Evolutionary conservation across 2,797 vertebrate genomes (phyloP), one percentile per base, ranked within the genome.

Genomic region (Anguilla megastoma): DNA sequence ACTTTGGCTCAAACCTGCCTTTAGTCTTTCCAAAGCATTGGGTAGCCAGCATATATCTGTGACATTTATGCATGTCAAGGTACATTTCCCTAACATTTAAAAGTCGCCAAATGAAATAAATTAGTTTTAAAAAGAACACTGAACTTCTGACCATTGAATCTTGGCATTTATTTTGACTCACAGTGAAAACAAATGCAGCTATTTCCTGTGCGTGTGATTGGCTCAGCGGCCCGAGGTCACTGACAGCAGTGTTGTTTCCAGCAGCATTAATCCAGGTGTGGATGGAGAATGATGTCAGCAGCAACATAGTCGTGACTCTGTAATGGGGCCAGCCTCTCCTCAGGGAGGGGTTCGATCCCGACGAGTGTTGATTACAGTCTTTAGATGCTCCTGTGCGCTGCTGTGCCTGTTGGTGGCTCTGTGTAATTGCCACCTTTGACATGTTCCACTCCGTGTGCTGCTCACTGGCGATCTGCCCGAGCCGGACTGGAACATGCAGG

Each of bases 381-480:
- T 18, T 24, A 36, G 36, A 79, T 16, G 36, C 33, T 45, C 12
- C 10, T 4, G 74, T 41, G 74, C 41, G 74, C 74, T 41, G 74
- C 74, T 36, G 74, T 41, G 74, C 74, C 36, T 36, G 18, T 41
- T 18, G 74, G 74, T 21, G 36, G 79, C 79, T 82, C 79, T 48
- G 79, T 82, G 79, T 82, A 82, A 82, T 82, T 50, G 79, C 8
- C 79, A 82, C 36, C 41, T 50, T 50, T 41, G 36, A 82, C 41
- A 82, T 50, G 45, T 82, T 82, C 79, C 79, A 82, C 41, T 50
- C 45, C 3, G 10, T 50, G 45, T 50, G 79, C 41, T n/a, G 79
- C 18, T 24, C 1, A 14, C 79, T 48, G 79, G 41, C 45, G 18
- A 30, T 21, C 79, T 21, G 71, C 71, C 33, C 12, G 71, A 76